Evolutionary conservation across 2,113 vertebrate species (phyloP), one percentile per base, ranked within the genome.

Genomic region (Calidris pugnax): DNA sequence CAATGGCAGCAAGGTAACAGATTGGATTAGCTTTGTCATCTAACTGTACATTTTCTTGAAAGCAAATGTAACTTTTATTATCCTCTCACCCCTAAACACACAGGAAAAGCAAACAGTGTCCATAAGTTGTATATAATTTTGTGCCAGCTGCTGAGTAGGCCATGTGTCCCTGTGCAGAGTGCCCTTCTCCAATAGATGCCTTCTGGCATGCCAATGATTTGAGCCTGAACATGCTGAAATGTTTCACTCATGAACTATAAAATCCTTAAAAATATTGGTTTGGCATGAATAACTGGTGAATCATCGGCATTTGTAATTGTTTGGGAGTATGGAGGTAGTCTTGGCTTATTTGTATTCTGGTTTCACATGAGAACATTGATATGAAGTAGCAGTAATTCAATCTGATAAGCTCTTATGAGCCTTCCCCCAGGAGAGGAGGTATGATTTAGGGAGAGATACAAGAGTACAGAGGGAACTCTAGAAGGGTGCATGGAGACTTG

Each of bases 301-400:
- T 96, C 93, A 96, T 78, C 24, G 0, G 27, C 87, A 75, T 87
- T 90, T 79, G 69, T 84, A 95, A 91, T 91, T 89, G 67, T 96
- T 89, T 91, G 50, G 80, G 92, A 66, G 56, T 50, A 73, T 85
- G 82, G 86, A 91, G 60, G 86, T 72, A 94, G 93, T 56, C 87
- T 78, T 85, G 78, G 80, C 80, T 95, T 96, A 97, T 95, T 91
- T 91, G 71, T 94, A 82, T 94, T 95, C 92, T 87, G 72, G 73
- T 97, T 96, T 96, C 95, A 79, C 91, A 95, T 85, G 89, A 93
- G 95, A 96, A 96, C 92, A 76, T 72, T 87, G 80, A 90, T 92
- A 93, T 95, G 86, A 97, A 90, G 95, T 75, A 96, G 73, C 64
- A 96, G 75, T 96, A 92, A 86, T 51, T 93, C 55, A 92, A 96